phyloP scores from a whole-genome alignment of 2,888 invertebrate species.

The Cephalotes varians region DNA sequence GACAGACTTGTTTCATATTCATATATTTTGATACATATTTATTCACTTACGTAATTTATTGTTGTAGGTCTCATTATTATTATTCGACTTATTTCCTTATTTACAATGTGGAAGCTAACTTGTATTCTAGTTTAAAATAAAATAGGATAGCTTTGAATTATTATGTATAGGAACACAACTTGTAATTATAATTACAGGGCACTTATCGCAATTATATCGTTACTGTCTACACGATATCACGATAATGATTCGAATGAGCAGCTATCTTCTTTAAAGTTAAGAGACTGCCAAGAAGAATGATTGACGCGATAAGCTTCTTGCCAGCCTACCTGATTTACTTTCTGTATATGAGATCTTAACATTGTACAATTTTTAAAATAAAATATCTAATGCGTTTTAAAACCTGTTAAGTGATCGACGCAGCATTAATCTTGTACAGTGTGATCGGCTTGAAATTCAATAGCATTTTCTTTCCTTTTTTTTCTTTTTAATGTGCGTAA shows the following conservation, averaged over 20 bases:
- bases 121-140: constrained; percentile 21
- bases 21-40: constrained; percentile 80
- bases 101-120: constrained; percentile 66
- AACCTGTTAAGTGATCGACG: constrained; percentile 69
- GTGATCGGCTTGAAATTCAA: constrained; percentile 77
- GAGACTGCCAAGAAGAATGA: constrained; percentile 60
- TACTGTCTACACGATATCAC: constrained; percentile 55
- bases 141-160: constrained; percentile 30
- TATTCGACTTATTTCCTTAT: constrained; percentile 73
- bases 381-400: constrained; percentile 61
- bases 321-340: constrained; percentile 62
- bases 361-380: constrained; percentile 62
- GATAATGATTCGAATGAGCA: constrained; percentile 32
- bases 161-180: constrained; percentile 64
- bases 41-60: constrained; percentile 84
- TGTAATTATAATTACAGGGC: constrained; percentile 76
- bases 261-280: constrained; percentile 45
- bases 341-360: constrained; percentile 65
- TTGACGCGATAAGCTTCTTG: constrained; percentile 60
- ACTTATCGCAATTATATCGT: constrained; percentile 71
- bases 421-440: constrained; percentile 66
- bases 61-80: constrained; percentile 79
- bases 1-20: constrained; percentile 81
- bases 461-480: constrained; percentile 71
- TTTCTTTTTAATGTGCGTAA: constrained; percentile 73